These are phyloP conservation scores for Apodemia mormo DNA, from an alignment of 2,888 invertebrate genomes.

Conservation along the genomic window DNA sequence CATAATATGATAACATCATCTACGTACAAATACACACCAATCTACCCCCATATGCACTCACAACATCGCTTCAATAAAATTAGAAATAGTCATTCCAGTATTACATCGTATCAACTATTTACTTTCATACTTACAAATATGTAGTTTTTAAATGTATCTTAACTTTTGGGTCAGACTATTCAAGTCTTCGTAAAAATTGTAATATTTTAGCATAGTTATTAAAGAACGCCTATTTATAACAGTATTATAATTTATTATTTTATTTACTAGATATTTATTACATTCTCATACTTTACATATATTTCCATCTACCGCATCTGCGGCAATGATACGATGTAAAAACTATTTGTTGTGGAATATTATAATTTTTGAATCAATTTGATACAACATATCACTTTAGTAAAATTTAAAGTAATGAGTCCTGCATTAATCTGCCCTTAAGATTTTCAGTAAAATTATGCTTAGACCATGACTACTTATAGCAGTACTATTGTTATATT, in stretches of 20 bases:
- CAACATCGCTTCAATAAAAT: slow-evolving; percentile 23
- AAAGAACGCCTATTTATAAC: background rate
- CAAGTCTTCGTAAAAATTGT: background rate
- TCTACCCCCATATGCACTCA: slow-evolving; percentile 56
- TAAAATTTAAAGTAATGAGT: slow-evolving; percentile 18
- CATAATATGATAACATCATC: slow-evolving; percentile 22
- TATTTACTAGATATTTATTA: background rate
- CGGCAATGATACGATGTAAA: slow-evolving; percentile 14
- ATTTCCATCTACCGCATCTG: background rate
- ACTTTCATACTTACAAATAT: background rate
- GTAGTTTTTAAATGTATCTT: background rate
- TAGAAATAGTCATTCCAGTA: background rate
- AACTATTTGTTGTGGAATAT: background rate
- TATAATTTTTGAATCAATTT: slow-evolving; percentile 26
- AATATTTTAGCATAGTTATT: background rate
- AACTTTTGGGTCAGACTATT: background rate
- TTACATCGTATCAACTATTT: background rate
- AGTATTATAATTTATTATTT: slow-evolving; percentile 13
- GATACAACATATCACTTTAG: slow-evolving; percentile 17
- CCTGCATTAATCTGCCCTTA: slow-evolving; percentile 63
- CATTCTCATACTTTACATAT: background rate
- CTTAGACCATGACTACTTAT: background rate
- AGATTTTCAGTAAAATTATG: slow-evolving; percentile 47
- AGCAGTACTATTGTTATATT: background rate
- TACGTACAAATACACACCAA: slow-evolving; percentile 49